A percentile compares a stretch with the other conserved stretches of the same genome.
phyloP scores from a whole-genome alignment of 1,140 invertebrate species.

The Orchesella cincta region DNA sequence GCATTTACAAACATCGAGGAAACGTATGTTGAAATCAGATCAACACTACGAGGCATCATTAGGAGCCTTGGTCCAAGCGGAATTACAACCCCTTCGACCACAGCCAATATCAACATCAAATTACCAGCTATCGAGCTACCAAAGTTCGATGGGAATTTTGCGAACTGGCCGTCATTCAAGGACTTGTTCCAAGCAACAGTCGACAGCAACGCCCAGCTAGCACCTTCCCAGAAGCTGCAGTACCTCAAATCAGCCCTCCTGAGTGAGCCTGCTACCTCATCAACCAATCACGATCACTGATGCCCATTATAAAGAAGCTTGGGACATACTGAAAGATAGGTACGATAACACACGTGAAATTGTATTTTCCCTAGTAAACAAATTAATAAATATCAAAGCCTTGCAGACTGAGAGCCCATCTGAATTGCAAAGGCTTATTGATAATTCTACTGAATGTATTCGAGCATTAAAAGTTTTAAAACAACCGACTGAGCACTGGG shows the following conservation, averaged over 20 bases:
- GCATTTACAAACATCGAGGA: not conserved
- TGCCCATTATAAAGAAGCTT: slow-evolving; percentile 26
- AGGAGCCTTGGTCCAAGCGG: not conserved
- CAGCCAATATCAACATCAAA: not conserved
- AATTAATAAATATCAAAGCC: not conserved
- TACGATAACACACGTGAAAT: slow-evolving; percentile 30
- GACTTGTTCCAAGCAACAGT: slow-evolving; percentile 37
- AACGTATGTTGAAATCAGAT: not conserved
- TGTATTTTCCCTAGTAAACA: not conserved
- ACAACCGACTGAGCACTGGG: not conserved
- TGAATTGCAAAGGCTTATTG: not conserved
- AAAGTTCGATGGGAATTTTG: slow-evolving; percentile 20
- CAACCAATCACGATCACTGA: slow-evolving; percentile 1
- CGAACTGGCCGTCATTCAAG: slow-evolving; percentile 36
- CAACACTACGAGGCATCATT: not conserved
- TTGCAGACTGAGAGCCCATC: not conserved
- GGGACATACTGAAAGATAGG: slow-evolving; percentile 19
- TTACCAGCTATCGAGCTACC: slow-evolving; percentile 34
- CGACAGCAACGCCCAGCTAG: slow-evolving; percentile 4
- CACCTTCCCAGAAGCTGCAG: slow-evolving; percentile 13
- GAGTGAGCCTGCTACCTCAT: slow-evolving; percentile 30
- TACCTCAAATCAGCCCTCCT: slow-evolving; percentile 32
- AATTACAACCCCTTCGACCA: not conserved
- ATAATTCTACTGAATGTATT: not conserved
- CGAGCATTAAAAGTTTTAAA: not conserved